Conservation (phyloP, 2,113 vertebrate genomes). For the Oreochromis niloticus region DNA sequence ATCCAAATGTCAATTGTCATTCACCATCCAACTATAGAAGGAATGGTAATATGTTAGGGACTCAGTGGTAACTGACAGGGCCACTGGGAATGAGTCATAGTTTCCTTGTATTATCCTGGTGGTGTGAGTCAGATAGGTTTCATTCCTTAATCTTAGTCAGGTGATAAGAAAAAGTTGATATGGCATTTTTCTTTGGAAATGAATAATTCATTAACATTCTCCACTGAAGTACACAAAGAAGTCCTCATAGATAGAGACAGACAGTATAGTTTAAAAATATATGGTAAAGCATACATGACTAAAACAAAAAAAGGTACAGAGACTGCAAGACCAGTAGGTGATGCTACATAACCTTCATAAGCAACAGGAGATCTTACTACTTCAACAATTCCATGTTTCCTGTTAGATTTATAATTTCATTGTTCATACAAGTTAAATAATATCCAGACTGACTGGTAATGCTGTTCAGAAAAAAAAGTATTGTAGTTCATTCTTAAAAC, state of each 20-base stretch:
- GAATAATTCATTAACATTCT: not conserved
- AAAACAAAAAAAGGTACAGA: not conserved
- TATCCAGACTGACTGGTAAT: not conserved
- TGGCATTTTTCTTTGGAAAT: not conserved
- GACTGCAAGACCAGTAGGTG: not conserved
- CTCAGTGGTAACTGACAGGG: not conserved
- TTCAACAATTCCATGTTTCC: not conserved
- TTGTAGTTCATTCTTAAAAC: not conserved
- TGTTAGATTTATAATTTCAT: not conserved
- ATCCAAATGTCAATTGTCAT: not conserved
- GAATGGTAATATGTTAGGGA: not conserved
- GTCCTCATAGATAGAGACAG: not conserved
- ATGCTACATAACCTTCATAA: conserved; percentile 1
- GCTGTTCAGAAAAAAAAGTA: not conserved
- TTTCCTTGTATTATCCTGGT: not conserved
- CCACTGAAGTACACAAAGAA: not conserved
- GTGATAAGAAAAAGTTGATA: not conserved
- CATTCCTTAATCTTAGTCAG: not conserved
- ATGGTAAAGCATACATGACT: not conserved
- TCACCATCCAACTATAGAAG: not conserved
- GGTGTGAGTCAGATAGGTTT: not conserved
- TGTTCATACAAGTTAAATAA: not conserved
- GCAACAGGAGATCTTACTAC: not conserved
- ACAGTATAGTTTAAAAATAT: not conserved
- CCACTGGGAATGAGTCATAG: not conserved